A percentile compares a stretch with the other conserved stretches of the same genome.
These are phyloP conservation scores for Cyclina sinensis DNA, from an alignment of 1,140 invertebrate genomes.

Conservation along the genomic window DNA sequence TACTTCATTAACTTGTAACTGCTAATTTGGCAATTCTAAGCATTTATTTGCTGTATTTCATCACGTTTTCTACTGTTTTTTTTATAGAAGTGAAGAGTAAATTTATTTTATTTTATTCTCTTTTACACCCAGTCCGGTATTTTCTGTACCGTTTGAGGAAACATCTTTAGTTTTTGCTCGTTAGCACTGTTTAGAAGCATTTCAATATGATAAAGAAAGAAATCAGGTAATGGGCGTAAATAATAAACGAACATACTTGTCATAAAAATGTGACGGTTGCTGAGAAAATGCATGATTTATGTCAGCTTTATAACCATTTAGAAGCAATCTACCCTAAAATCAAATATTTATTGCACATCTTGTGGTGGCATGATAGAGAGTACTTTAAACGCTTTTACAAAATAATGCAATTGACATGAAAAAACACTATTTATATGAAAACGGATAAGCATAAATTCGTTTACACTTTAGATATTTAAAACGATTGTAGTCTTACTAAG, in stretches of 20 bases:
- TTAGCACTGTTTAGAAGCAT: too few species aligned
- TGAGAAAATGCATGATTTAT: conserved; percentile 13
- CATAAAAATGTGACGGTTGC: neutral
- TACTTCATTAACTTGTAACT: too few species aligned
- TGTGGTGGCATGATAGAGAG: neutral
- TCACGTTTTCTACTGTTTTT: too few species aligned
- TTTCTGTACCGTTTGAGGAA: too few species aligned
- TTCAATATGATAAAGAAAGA: neutral
- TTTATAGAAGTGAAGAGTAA: too few species aligned
- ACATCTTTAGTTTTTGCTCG: too few species aligned
- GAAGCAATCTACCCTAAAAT: neutral
- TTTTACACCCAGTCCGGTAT: too few species aligned
- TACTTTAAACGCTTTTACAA: neutral
- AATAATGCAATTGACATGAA: neutral
- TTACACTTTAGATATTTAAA: neutral
- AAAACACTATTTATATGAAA: neutral
- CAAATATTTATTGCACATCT: neutral
- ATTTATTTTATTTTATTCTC: too few species aligned
- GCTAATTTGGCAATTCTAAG: too few species aligned
- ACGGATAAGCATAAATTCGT: neutral
- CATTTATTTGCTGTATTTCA: too few species aligned
- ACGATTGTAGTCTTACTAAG: too few species aligned
- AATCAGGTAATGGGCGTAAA: conserved; percentile 6
- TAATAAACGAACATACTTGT: neutral
- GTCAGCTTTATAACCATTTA: neutral